These are phyloP conservation scores for Cephus rjabovi DNA, from an alignment of 2,888 invertebrate genomes.

Conservation along the genomic window DNA sequence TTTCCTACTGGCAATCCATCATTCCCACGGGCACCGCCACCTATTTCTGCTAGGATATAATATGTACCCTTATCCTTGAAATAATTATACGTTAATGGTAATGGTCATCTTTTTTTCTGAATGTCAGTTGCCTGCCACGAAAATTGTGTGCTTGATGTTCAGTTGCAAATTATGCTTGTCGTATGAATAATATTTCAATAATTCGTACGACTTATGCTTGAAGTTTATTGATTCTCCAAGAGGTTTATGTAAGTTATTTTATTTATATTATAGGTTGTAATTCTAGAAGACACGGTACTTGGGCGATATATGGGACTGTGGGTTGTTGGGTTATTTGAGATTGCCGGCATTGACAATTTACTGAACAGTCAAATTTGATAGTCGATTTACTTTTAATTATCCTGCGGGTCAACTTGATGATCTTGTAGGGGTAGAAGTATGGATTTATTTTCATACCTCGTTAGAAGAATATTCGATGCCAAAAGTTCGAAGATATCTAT, in stretches of 20 bases:
- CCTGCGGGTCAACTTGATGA: too few relatives aligned
- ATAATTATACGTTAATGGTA: background rate
- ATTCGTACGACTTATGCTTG: background rate
- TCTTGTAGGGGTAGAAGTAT: too few relatives aligned
- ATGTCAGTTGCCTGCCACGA: background rate
- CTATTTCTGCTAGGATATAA: background rate
- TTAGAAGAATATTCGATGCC: too few relatives aligned
- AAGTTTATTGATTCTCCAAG: background rate
- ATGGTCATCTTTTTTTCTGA: background rate
- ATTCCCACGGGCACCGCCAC: constrained; percentile 23
- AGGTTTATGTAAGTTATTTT: background rate
- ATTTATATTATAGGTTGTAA: background rate
- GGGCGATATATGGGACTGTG: too few relatives aligned
- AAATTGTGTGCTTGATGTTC: background rate
- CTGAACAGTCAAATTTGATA: too few relatives aligned
- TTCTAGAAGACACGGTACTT: background rate
- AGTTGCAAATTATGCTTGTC: background rate
- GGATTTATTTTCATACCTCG: too few relatives aligned
- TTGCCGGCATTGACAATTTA: too few relatives aligned
- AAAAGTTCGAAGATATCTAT: too few relatives aligned
- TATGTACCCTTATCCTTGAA: background rate
- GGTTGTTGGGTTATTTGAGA: too few relatives aligned
- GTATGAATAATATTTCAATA: background rate
- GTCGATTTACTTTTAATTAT: too few relatives aligned
- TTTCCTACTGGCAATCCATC: constrained; percentile 36